Percentiles rank a stretch among this genome's conserved stretches.
phyloP scores from a whole-genome alignment of 2,113 vertebrate genomes.

The Pseudorasbora parva region DNA sequence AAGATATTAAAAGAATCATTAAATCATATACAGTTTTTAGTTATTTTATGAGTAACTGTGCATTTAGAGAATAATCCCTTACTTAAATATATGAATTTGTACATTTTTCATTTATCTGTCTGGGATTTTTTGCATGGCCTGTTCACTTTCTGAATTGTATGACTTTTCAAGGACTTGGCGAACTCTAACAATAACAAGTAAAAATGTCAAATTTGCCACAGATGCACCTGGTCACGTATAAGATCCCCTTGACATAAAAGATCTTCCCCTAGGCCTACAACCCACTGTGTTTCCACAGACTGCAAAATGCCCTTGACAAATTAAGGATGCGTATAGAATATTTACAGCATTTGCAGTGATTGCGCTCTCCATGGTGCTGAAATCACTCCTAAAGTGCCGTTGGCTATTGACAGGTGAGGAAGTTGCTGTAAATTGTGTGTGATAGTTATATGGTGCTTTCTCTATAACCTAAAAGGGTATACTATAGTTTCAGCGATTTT shows the following conservation, averaged over 20 bases:
- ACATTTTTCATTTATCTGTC: background rate
- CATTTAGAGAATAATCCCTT: background rate
- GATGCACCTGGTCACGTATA: conserved; percentile 19
- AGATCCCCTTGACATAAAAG: conserved; percentile 11
- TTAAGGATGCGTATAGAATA: conserved; percentile 44
- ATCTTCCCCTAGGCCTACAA: conserved; percentile 39
- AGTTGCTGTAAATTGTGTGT: conserved; percentile 17
- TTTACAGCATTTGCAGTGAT: background rate
- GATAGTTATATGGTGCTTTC: background rate
- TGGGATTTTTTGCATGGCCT: background rate
- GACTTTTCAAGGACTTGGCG: background rate
- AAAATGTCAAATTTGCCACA: background rate
- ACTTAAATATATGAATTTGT: background rate
- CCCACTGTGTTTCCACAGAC: conserved; percentile 34
- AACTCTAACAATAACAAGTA: background rate
- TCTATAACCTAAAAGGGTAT: background rate
- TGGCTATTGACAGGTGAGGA: background rate
- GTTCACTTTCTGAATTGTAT: background rate
- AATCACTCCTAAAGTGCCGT: conserved; percentile 21
- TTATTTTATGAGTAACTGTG: background rate
- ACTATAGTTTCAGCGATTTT: background rate
- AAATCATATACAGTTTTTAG: background rate
- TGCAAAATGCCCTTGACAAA: conserved; percentile 47
- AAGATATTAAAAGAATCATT: background rate
- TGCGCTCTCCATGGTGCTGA: conserved; percentile 67